Conservation (phyloP, 2,797 vertebrate genomes). For the Silurus lanzhouensis region DNA sequence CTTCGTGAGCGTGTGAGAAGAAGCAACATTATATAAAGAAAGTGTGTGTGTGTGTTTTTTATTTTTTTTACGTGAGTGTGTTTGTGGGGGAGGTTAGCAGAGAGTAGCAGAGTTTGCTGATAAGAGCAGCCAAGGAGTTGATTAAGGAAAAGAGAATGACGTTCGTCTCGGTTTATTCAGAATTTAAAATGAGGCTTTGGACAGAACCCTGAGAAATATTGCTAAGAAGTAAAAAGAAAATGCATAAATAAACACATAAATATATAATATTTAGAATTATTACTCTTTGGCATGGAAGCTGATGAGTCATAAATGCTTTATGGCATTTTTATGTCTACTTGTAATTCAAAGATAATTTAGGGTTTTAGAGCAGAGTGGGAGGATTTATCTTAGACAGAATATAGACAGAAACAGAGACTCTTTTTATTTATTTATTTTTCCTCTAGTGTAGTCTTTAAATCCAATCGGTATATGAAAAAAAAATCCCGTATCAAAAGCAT, state of each 20-base stretch:
- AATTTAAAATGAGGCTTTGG: conserved; percentile 51
- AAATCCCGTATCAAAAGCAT: too few species aligned
- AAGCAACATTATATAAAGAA: conserved; percentile 66
- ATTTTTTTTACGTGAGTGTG: conserved; percentile 35
- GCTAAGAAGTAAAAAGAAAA: conserved; percentile 39
- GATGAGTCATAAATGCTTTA: conserved; percentile 73
- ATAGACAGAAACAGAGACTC: background rate
- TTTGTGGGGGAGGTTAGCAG: conserved; percentile 57
- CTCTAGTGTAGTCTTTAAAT: too few species aligned
- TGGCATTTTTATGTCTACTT: conserved; percentile 52
- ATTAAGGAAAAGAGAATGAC: conserved; percentile 67
- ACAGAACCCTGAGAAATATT: conserved; percentile 46
- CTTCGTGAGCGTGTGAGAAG: conserved; percentile 38
- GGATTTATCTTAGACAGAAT: conserved; percentile 32
- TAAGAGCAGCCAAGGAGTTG: conserved; percentile 70
- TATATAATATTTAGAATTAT: conserved; percentile 60
- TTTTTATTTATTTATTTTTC: background rate
- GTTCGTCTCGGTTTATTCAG: conserved; percentile 61
- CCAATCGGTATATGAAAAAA: too few species aligned
- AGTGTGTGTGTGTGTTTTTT: conserved; percentile 60
- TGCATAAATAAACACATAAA: conserved; percentile 50
- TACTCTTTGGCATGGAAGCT: conserved; percentile 37
- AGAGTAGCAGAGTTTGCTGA: conserved; percentile 68
- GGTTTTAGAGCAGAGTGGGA: conserved; percentile 39
- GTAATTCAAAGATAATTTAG: conserved; percentile 50